These are phyloP conservation scores for Morone chrysops DNA, from an alignment of 2,113 vertebrate species.

Conservation along the genomic window DNA sequence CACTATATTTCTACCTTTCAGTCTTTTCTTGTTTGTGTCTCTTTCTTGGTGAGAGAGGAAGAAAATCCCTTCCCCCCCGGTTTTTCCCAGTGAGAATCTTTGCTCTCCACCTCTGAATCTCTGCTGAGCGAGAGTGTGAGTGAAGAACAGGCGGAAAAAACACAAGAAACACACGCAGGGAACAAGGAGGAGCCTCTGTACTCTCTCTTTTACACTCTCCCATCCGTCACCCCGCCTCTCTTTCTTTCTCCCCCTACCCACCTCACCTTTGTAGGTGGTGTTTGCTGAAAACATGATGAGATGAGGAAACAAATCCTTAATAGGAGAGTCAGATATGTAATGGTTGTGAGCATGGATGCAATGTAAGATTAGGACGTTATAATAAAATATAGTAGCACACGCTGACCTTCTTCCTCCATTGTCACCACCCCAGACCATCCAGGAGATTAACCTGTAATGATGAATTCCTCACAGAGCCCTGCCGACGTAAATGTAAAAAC, in stretches of 20 bases:
- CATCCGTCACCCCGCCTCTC: constrained; percentile 10
- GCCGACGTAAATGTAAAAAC: constrained; percentile 4
- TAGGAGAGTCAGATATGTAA: constrained; percentile 13
- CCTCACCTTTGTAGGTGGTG: constrained; percentile 69
- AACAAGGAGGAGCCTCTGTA: constrained; percentile 75
- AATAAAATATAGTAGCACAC: constrained; percentile 40
- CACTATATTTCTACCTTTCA: constrained; percentile 51
- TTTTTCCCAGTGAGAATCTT: constrained; percentile 49
- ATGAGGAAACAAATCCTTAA: constrained; percentile 51
- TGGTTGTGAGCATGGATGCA: constrained; percentile 1
- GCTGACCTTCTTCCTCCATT: constrained; percentile 24
- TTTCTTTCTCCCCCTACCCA: constrained; percentile 26
- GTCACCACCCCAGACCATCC: constrained; percentile 5
- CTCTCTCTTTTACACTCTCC: constrained; percentile 54
- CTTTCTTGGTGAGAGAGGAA: constrained; percentile 24
- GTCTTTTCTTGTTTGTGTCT: not conserved
- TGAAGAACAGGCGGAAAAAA: constrained; percentile 71
- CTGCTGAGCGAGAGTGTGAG: constrained; percentile 69
- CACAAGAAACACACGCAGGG: constrained; percentile 72
- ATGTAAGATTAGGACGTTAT: constrained; percentile 43
- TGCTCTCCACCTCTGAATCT: constrained; percentile 70
- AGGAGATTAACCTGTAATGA: constrained; percentile 56
- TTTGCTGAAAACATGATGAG: constrained; percentile 63
- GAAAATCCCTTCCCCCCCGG: constrained; percentile 24
- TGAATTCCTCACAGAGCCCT: constrained; percentile 52